Base-by-base conservation (phyloP, 2,797 vertebrate species). In the Hippoglossus hippoglossus region DNA sequence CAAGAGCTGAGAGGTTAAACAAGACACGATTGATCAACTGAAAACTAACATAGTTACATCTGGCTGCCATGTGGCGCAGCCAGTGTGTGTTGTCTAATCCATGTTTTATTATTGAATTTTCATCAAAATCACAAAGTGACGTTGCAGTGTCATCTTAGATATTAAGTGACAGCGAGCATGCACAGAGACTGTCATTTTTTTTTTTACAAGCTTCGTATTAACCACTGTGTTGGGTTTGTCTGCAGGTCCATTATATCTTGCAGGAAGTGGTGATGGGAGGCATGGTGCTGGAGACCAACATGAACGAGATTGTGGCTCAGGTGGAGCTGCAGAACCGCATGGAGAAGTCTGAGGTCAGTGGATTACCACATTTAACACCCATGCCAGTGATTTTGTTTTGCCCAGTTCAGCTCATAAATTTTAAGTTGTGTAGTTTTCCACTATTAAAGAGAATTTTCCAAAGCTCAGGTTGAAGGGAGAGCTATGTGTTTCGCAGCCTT, bases 221-320 rank as follows among this genome's bases (percentile, higher is more conserved):
- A 47, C 34, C 8, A 19, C 3, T 61, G 36, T 47, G 41, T 28
- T 58, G 10, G 63, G 1, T 70, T 31, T 46, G 55, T 77, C 58
- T 54, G 41, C 73, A 98, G 97, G 97, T 98, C 1, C 97, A 98
- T 87, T 97, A 96, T 68, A 98, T 99, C 83, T 85, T 98, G 60
- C 97, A 98, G 89, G 97, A 98, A 91, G 95, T 99, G 89, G 97
- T 98, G 81, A 97, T 98, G 87, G 97, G 97, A 0, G 97, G 97
- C 4, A 98, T 98, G 97, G 97, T 98, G 55, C 82, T 98, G 84
- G 97, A 99, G 90, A 98, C 97, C 71, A 98, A 97, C 87, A 98
- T 99, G 97, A 99, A 96, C 12, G 97, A 98, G 90, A 97, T 98
- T 0, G 95, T 97, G 10, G 95, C 95, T 0, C 97, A 98, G 85